Percentiles rank a stretch among this genome's conserved stretches.
phyloP scores from a whole-genome alignment of 2,888 invertebrate species.

The Leptothorax acervorum region DNA sequence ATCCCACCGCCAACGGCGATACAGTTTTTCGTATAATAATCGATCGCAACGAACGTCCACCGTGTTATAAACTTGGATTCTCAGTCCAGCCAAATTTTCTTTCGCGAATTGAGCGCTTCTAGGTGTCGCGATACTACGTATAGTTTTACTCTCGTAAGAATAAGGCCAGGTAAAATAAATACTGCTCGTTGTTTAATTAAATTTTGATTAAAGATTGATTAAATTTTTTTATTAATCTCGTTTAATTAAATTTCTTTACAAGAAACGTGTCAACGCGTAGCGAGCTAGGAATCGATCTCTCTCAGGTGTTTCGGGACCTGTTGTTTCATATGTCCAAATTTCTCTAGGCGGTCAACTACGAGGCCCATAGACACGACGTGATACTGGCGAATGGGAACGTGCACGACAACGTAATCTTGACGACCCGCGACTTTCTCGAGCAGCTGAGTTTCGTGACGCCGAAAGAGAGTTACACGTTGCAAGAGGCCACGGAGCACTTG shows the following conservation, averaged over 20 bases:
- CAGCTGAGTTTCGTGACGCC: neutral
- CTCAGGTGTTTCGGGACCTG: neutral
- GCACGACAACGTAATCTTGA: conserved; percentile 2
- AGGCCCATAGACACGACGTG: conserved; percentile 23
- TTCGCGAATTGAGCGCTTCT: neutral
- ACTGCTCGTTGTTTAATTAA: neutral
- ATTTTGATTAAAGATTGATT: neutral
- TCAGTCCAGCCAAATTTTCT: neutral
- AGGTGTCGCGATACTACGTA: no score
- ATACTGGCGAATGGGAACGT: neutral
- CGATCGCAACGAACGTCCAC: neutral
- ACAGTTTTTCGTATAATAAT: neutral
- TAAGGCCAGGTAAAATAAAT: neutral
- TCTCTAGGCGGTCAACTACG: conserved; percentile 52
- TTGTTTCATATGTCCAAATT: conserved; percentile 18
- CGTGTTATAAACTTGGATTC: neutral
- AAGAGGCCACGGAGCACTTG: conserved; percentile 71
- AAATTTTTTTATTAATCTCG: neutral
- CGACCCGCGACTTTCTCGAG: conserved; percentile 37
- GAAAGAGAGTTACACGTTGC: conserved; percentile 59
- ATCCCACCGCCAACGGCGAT: neutral
- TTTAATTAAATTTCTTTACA: neutral
- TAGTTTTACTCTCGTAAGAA: neutral
- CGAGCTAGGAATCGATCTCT: neutral
- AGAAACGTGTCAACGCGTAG: neutral